Base-by-base conservation (phyloP, 1,140 invertebrate genomes). In the Holotrichia oblita region DNA sequence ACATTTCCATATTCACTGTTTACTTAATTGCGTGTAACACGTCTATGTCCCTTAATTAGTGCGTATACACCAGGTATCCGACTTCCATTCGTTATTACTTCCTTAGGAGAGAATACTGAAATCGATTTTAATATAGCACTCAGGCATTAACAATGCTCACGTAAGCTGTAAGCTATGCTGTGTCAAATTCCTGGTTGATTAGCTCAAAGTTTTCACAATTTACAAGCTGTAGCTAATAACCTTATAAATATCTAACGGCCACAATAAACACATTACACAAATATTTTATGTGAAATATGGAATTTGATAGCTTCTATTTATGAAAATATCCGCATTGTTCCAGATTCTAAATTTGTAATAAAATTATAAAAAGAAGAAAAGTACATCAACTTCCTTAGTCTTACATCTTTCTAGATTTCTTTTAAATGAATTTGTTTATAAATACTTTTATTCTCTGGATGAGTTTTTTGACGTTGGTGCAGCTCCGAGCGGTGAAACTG, bases 1-100 rank as follows among this genome's bases (percentile, higher is more conserved):
- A 69, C 14, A 69, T 69, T 69, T 69, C 61, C 61, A 69, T 69
- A 69, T 69, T 69, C 20, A 34, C 24, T 69, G 22, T 69, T 69
- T 69, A 69, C 61, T 7, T 69, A 69, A 27, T 69, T 69, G 61
- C 61, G 61, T 69, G 27, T 69, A 10, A 69, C 61, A 69, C 24
- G 22, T 69, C 22, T 14, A 14, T 34, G 20, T 24, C 61, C 22
- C 61, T 27, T 69, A 69, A 69, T 69, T 24, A 34, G 61, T 12
- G 20, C 8, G 61, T 55, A 55, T 55, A 55, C n/a, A 69, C 27
- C 6, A 22, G 22, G 61, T 27, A 27, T 17, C 61, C 61, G 61
- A 69, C 27, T 27, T 22, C 44, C 17, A 14, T 14, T 69, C 61
- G 61, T 20, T 69, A 10, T 34, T 69, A 69, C 24, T n/a, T 69